Evolutionary conservation across 1,140 invertebrate species (phyloP), one percentile per base, ranked within the genome.

Genomic region (Phthorimaea operculella): DNA sequence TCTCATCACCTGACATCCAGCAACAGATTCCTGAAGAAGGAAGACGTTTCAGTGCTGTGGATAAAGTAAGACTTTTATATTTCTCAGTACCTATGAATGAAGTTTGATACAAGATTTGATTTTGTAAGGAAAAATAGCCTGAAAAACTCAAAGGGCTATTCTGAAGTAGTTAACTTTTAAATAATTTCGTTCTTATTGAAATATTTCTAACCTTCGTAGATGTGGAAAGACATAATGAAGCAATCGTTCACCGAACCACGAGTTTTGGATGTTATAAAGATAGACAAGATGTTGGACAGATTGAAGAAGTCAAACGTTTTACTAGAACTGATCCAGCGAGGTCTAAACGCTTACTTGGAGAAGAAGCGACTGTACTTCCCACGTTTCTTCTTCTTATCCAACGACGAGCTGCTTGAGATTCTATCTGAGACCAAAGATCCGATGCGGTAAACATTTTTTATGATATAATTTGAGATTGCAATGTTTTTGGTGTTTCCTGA

Each of bases 1-100:
- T 99, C 81, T 94, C 94, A 4, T 98, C 96, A 15, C 97, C 97
- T 2, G 98, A 99, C 85, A 99, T 99, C 79, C 97, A 98, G 86
- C 91, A 92, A 60, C 93, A 94, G 90, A 95, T 98, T 92, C 96
- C 96, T 0, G 94, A 96, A 78, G 88, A 89, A 70, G 96, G 95
- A 14, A 88, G 96, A 51, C 87, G 95, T 65, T 96, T 96, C 70
- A 94, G 90, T 72, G 94, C 95, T 17, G 95, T 98, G 33, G 96
- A 98, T 85, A 97, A 97, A 87, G 89, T 89, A 73, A 55, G 33
- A 4, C 10, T 39, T n/a, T 39, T 10, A 7, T 11, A 34, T 39
- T 28, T 28, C 2, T 4, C 21, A 28, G n/a, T n/a, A n/a, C n/a
- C n/a, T n/a, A n/a, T n/a, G n/a, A n/a, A n/a, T n/a, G n/a, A 28